Base-by-base conservation (phyloP, 1,140 invertebrate genomes). In the Zaprionus inermis region DNA sequence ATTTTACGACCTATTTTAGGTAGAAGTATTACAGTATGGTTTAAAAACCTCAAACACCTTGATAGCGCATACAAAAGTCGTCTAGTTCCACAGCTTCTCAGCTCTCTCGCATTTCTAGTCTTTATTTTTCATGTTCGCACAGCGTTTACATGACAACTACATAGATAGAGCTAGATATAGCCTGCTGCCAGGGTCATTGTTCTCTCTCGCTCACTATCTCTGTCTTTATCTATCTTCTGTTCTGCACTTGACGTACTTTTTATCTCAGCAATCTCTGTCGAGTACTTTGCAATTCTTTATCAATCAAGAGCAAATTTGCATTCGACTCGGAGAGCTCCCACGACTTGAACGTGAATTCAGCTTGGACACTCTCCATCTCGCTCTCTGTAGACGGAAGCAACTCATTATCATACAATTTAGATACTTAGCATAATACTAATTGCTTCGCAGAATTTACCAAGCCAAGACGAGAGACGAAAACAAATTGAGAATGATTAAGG, bases 371-470 rank as follows among this genome's bases (percentile, higher is more conserved):
- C 14, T 52, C n/a, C 14, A 0, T 24, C 4, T 49, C 10, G 28
- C 11, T 24, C 16, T 28, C 0, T 18, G 5, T 16, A n/a, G 63
- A 54, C 83, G 83, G 84, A 86, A 88, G 65, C 66, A 46, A 24
- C 79, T 78, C 41, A 77, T 89, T 86, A 79, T 79, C 69, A 66
- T 72, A 63, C 66, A 79, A 79, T 78, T 88, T 61, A 76, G 57
- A 72, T 67, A 72, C 52, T 85, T 68, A 56, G 71, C 70, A 54
- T 56, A 78, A 73, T 63, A 72, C 78, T 79, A 70, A 66, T 81
- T 78, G 49, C 75, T 72, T 69, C 57, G 56, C 51, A 61, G 51
- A 68, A 61, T 32, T 56, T 12, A 32, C 30, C 30, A 36, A 11
- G 34, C 30, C 14, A 49, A 54, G 41, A 6, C 32, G 11, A 1